These are phyloP conservation scores for Beris morrisii DNA, from an alignment of 2,888 invertebrate species.

Conservation along the genomic window DNA sequence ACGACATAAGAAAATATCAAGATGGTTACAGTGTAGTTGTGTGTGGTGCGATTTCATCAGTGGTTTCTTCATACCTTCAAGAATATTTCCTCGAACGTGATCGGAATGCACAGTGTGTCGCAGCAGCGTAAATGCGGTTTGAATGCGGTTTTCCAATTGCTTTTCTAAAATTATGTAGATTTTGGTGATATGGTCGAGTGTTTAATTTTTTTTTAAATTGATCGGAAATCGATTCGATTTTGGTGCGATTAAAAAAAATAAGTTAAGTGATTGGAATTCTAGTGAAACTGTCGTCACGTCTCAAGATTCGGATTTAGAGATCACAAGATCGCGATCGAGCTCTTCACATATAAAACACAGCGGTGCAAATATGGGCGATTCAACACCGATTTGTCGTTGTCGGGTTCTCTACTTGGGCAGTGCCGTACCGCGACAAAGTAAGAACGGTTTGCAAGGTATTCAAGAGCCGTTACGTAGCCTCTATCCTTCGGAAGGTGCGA, in stretches of 20 bases:
- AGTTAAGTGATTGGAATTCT: too few species aligned
- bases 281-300: too few species aligned
- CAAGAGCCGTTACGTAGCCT: slow-evolving; percentile 95
- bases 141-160: too few species aligned
- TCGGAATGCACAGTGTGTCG: slow-evolving; percentile 38
- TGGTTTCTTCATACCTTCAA: slow-evolving; percentile 16
- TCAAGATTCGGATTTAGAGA: too few species aligned
- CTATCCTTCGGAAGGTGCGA: slow-evolving; percentile 92
- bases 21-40: slow-evolving; percentile 31
- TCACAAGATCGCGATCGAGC: too few species aligned
- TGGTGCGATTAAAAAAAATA: too few species aligned
- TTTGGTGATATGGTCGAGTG: too few species aligned
- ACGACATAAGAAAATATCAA: slow-evolving; percentile 25
- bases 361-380: slow-evolving; percentile 62
- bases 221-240: too few species aligned
- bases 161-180: too few species aligned
- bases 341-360: too few species aligned
- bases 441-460: slow-evolving; percentile 95
- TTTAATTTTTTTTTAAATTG: too few species aligned
- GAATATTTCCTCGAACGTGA: slow-evolving; percentile 40
- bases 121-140: too few species aligned
- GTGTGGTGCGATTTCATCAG: slow-evolving; percentile 10
- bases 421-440: slow-evolving; percentile 94
- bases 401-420: slow-evolving; percentile 95
- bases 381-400: slow-evolving; percentile 95